phyloP scores from a whole-genome alignment of 2,797 vertebrate species.

The Paguma larvata region DNA sequence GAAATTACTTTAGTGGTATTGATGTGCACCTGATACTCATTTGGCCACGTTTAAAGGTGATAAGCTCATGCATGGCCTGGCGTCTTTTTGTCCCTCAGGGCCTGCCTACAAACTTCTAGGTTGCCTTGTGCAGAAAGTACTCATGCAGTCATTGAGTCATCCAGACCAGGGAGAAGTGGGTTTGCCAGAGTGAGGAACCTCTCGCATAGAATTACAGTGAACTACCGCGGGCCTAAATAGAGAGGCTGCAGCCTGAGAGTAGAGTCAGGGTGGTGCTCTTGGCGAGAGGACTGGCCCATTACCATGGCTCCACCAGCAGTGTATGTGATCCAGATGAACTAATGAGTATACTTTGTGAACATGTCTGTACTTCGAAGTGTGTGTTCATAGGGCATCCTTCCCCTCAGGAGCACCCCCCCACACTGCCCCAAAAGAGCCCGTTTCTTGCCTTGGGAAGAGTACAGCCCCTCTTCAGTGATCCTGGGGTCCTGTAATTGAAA shows the following conservation, averaged over 20 bases:
- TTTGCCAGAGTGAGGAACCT: not conserved
- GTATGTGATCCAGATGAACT: not conserved
- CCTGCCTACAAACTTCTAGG: not conserved
- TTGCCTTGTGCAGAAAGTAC: not conserved
- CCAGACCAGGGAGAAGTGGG: not conserved
- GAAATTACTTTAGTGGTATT: not conserved
- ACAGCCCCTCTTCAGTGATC: not conserved
- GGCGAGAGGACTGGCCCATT: not conserved
- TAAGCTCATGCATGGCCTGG: not conserved
- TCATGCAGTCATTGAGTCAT: not conserved
- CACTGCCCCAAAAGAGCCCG: not conserved
- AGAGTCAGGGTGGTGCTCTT: not conserved
- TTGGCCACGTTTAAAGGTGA: not conserved
- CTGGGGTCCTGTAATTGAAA: not conserved
- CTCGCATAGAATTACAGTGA: not conserved
- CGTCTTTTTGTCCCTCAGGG: not conserved
- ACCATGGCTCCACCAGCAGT: not conserved
- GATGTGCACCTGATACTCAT: not conserved
- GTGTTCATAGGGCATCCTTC: not conserved
- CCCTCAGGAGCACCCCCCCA: no score
- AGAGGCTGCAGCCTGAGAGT: not conserved
- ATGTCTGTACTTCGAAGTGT: not conserved
- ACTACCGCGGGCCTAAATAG: not conserved
- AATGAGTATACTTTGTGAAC: not conserved
- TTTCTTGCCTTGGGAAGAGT: not conserved